Evolutionary conservation across 1,140 invertebrate species (phyloP).

Genomic region (Argopecten irradians): DNA sequence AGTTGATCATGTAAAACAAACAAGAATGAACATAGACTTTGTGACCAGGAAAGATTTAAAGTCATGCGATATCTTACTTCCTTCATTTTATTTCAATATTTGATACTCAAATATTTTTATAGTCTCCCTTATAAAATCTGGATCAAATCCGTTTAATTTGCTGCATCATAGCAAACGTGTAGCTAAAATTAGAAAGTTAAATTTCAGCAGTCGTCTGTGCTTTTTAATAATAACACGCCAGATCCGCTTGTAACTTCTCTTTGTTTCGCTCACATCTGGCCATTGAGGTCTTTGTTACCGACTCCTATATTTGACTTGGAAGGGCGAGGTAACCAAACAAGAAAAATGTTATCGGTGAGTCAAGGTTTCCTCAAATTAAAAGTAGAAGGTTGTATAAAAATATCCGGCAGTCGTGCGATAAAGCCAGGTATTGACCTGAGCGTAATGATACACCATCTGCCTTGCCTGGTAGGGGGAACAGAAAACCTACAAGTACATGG

Average conservation of each 20-base stretch:
- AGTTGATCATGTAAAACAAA: too few species aligned
- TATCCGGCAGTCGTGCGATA: background rate
- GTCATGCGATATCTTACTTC: too few species aligned
- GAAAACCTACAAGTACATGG: background rate
- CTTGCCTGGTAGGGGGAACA: background rate
- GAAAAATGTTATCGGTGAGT: background rate
- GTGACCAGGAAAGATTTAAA: too few species aligned
- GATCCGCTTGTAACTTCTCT: background rate
- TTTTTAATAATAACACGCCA: background rate
- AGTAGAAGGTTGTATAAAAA: background rate
- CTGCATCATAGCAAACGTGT: background rate
- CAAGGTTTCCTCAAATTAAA: background rate
- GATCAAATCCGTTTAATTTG: background rate
- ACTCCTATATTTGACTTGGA: background rate
- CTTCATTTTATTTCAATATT: too few species aligned
- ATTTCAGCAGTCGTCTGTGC: background rate
- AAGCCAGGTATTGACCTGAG: background rate
- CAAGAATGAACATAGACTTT: too few species aligned
- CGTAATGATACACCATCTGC: constrained; percentile 8
- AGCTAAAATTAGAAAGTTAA: background rate
- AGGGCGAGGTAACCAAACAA: background rate
- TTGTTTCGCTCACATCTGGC: background rate
- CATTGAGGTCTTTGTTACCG: background rate
- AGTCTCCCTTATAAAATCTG: too few species aligned
- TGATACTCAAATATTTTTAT: too few species aligned